These are phyloP conservation scores for Eulithis testata DNA, from an alignment of 2,888 invertebrate species.

Conservation along the genomic window DNA sequence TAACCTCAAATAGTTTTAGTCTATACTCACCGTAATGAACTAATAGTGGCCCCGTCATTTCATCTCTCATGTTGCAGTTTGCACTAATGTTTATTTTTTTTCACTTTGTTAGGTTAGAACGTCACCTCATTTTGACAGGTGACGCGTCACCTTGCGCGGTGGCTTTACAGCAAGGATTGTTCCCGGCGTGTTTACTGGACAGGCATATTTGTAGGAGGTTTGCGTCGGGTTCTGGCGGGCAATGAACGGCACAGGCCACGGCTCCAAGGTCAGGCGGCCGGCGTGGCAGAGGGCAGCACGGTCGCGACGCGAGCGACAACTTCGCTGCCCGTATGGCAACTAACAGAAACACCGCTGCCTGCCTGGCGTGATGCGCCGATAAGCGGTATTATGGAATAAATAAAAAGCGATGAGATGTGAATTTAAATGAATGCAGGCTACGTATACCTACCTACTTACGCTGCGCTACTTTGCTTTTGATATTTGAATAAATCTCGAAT, in stretches of 20 bases:
- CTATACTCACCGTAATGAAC: constrained; percentile 68
- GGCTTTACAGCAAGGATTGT: constrained; percentile 48
- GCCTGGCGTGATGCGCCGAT: constrained; percentile 75
- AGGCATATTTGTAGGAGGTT: constrained; percentile 71
- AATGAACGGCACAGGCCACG: constrained; percentile 75
- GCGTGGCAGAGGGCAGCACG: constrained; percentile 69
- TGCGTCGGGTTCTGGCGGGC: constrained; percentile 73
- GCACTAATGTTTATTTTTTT: constrained; percentile 55
- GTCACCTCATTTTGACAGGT: constrained; percentile 80
- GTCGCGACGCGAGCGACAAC: constrained; percentile 64
- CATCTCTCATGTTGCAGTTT: constrained; percentile 54
- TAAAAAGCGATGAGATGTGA: constrained; percentile 72
- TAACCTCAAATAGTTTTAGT: constrained; percentile 59
- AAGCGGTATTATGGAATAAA: constrained; percentile 80
- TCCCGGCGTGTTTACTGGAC: constrained; percentile 61
- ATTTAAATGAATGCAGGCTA: constrained; percentile 70
- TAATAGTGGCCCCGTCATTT: constrained; percentile 65
- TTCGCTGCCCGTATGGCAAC: constrained; percentile 79
- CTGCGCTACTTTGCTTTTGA: constrained; percentile 14
- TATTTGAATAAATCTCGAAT: not conserved
- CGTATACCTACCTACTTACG: constrained; percentile 10
- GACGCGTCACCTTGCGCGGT: constrained; percentile 51
- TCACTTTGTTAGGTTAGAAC: constrained; percentile 70
- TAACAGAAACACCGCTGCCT: constrained; percentile 58
- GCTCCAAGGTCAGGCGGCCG: constrained; percentile 72